phyloP scores from a whole-genome alignment of 2,888 invertebrate genomes.

The Rotaria sp. region DNA sequence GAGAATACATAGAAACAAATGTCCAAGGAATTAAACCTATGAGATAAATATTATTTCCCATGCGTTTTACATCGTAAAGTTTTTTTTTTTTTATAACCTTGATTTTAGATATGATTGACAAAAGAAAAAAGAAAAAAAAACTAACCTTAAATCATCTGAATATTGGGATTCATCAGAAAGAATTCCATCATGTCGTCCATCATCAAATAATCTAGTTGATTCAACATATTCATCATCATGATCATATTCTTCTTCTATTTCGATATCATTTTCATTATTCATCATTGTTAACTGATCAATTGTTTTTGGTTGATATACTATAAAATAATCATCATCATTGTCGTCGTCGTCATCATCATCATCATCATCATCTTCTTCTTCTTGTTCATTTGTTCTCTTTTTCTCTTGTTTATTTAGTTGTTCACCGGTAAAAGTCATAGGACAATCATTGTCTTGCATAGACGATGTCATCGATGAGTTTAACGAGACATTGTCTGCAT shows the following conservation, averaged over 20 bases:
- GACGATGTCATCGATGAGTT: not conserved
- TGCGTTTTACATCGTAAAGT: too few species aligned
- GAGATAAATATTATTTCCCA: too few species aligned
- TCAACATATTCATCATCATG: not conserved
- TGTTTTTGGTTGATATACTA: not conserved
- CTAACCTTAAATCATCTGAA: not conserved
- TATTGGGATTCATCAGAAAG: not conserved
- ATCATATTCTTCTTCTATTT: not conserved
- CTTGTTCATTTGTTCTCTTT: not conserved
- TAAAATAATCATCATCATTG: not conserved
- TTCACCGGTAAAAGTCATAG: not conserved
- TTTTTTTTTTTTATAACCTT: too few species aligned
- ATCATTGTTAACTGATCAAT: not conserved
- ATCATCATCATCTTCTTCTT: too few species aligned
- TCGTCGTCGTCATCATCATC: not conserved
- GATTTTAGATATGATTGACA: too few species aligned
- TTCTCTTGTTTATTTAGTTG: not conserved
- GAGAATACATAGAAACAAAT: too few species aligned
- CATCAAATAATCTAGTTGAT: not conserved
- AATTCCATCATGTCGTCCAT: not conserved
- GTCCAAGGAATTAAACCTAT: too few species aligned
- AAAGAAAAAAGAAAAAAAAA: not conserved
- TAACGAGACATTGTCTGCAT: not conserved
- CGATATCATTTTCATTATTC: not conserved
- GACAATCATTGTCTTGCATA: not conserved